A percentile compares a stretch with the other conserved stretches of the same genome.
Evolutionary conservation across 2,888 invertebrate genomes (phyloP).

Genomic region (Drosophila tanythrix): DNA sequence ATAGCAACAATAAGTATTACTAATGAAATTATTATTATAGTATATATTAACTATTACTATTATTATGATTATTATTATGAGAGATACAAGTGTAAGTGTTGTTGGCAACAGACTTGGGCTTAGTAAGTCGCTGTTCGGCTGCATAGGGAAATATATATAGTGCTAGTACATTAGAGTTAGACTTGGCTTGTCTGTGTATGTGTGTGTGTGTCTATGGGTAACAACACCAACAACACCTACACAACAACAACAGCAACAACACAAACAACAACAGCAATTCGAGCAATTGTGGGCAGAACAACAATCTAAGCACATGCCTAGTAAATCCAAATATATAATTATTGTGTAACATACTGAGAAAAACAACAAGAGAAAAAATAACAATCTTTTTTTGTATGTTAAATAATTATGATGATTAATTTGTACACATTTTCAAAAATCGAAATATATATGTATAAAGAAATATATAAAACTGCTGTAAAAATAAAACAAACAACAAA

Average conservation of each 20-base stretch:
- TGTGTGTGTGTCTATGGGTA: slow-evolving; percentile 7
- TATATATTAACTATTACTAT: slow-evolving; percentile 21
- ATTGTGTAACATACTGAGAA: slow-evolving; percentile 40
- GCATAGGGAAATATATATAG: slow-evolving; percentile 56
- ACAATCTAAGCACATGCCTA: slow-evolving; percentile 57
- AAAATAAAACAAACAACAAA: slow-evolving; percentile 21
- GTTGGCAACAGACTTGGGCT: slow-evolving; percentile 46
- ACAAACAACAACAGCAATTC: background rate
- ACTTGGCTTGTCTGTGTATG: slow-evolving; percentile 12
- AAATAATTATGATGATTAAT: slow-evolving; percentile 54
- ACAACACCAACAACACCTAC: background rate
- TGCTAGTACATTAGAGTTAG: slow-evolving; percentile 30
- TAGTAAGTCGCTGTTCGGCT: slow-evolving; percentile 37
- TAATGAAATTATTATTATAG: slow-evolving; percentile 60
- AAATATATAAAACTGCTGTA: slow-evolving; percentile 46
- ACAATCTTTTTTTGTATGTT: slow-evolving; percentile 56
- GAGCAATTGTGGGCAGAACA: slow-evolving; percentile 4
- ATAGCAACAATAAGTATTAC: slow-evolving; percentile 64
- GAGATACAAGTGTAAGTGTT: slow-evolving; percentile 19
- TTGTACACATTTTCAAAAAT: slow-evolving; percentile 38
- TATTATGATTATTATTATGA: slow-evolving; percentile 42
- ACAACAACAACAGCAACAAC: background rate
- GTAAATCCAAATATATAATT: slow-evolving; percentile 59
- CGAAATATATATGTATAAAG: slow-evolving; percentile 46
- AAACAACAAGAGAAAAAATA: background rate